phyloP scores from a whole-genome alignment of 1,140 invertebrate genomes.

The Sweltsa coloradensis region DNA sequence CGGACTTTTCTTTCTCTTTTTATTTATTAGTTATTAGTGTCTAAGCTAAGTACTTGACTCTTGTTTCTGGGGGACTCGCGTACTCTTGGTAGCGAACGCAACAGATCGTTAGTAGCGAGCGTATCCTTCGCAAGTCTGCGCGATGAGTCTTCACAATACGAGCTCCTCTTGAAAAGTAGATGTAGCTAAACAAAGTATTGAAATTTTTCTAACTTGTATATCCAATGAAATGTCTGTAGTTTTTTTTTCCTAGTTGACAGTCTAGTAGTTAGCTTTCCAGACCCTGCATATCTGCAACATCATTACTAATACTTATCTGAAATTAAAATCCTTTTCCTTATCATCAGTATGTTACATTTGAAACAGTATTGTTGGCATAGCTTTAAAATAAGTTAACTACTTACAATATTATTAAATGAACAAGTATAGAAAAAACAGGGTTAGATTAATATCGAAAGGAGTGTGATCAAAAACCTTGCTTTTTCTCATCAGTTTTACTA shows the following conservation, averaged over 20 bases:
- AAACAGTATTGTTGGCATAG: slow-evolving; percentile 13
- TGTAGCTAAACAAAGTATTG: too few species aligned
- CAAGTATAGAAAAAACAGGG: slow-evolving; percentile 5
- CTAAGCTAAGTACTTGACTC: too few species aligned
- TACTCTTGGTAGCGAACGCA: too few species aligned
- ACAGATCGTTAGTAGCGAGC: too few species aligned
- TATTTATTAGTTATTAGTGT: too few species aligned
- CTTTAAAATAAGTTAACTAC: slow-evolving; percentile 14
- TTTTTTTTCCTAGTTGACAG: not conserved
- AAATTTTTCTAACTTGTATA: not conserved
- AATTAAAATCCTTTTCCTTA: slow-evolving; percentile 4
- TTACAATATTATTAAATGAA: slow-evolving; percentile 9
- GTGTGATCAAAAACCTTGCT: slow-evolving; percentile 6
- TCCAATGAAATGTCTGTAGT: not conserved
- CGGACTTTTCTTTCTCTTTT: too few species aligned
- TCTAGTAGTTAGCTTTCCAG: not conserved
- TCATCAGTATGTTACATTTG: slow-evolving; percentile 12
- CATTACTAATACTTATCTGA: slow-evolving; percentile 4
- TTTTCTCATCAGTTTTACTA: slow-evolving; percentile 13
- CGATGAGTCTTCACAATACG: too few species aligned
- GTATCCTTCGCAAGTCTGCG: too few species aligned
- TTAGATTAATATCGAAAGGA: too few species aligned
- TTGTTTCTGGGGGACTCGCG: too few species aligned
- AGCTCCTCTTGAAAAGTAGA: too few species aligned
- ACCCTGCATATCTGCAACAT: not conserved